A percentile compares a stretch with the other conserved stretches of the same genome.
Conservation (phyloP, 1,140 invertebrate species). For the Ctenoplectra terminalis region DNA sequence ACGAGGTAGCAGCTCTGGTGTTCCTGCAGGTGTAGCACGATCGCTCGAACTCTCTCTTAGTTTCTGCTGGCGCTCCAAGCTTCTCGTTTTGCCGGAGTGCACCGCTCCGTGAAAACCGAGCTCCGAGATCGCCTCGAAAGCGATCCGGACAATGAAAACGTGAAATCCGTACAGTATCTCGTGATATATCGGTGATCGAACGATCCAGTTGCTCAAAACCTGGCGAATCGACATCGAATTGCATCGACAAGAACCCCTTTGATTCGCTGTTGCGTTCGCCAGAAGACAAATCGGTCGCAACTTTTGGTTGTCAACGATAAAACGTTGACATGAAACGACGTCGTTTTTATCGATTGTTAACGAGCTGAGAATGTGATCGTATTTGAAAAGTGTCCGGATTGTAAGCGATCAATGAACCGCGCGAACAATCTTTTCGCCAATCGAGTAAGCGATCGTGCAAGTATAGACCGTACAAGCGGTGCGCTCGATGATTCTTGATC, state of each 20-base stretch:
- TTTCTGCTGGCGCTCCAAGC: constrained; percentile 49
- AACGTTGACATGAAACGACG: constrained; percentile 16
- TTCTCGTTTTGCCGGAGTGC: constrained; percentile 37
- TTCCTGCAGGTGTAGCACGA: constrained; percentile 59
- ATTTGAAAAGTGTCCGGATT: not conserved
- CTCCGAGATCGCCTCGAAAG: constrained; percentile 35
- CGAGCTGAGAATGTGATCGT: constrained; percentile 1
- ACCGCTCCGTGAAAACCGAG: constrained; percentile 42
- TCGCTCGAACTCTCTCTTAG: constrained; percentile 59
- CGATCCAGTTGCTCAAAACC: not conserved
- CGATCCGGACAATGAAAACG: constrained; percentile 31
- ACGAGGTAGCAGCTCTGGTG: constrained; percentile 78
- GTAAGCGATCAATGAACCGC: constrained; percentile 1
- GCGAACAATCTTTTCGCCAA: not conserved
- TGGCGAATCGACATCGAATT: not conserved
- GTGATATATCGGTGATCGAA: not conserved
- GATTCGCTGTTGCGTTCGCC: not conserved
- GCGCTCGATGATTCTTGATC: not conserved
- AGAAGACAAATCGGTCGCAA: too few species aligned
- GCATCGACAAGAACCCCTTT: not conserved
- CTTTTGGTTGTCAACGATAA: not conserved
- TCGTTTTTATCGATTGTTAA: not conserved
- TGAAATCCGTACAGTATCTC: not conserved
- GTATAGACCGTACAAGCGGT: not conserved
- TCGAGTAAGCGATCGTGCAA: not conserved